These are phyloP conservation scores for Ceuthmochares aereus DNA, from an alignment of 2,113 vertebrate species.

Conservation along the genomic window DNA sequence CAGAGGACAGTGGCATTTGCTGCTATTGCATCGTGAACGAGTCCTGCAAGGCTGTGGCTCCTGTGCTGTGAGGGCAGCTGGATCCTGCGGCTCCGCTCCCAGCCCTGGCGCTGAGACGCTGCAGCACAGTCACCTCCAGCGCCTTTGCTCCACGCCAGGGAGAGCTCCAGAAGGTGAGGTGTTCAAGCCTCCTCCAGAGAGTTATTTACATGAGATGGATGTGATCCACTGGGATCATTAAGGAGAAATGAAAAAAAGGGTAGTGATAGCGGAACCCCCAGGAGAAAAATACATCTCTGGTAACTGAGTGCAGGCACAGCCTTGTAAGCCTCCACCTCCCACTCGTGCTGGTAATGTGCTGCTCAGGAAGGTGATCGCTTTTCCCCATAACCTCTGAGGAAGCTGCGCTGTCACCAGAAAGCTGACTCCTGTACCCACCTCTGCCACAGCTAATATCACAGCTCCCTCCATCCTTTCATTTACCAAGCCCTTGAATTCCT, in stretches of 20 bases:
- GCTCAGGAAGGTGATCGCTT: background rate
- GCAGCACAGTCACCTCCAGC: background rate
- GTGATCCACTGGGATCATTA: slow-evolving; percentile 24
- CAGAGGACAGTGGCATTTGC: background rate
- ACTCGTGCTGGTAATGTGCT: rapidly evolving
- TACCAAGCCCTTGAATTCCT: background rate
- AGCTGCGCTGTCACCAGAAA: background rate
- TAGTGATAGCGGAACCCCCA: slow-evolving; percentile 6
- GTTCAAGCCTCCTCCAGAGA: slow-evolving; percentile 20
- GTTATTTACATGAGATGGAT: slow-evolving; percentile 44
- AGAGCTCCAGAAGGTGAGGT: slow-evolving; percentile 14
- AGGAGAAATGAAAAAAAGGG: slow-evolving; percentile 20
- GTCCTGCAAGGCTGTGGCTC: background rate
- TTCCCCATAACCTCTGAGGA: background rate
- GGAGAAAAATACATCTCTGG: slow-evolving; percentile 37
- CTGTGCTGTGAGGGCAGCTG: rapidly evolving
- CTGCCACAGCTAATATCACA: background rate
- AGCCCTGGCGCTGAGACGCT: background rate
- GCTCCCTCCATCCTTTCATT: background rate
- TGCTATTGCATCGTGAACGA: rapidly evolving
- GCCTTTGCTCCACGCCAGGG: background rate
- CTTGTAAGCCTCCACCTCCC: background rate
- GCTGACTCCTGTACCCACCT: background rate
- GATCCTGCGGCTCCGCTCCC: background rate
- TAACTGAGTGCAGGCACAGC: background rate